Conservation (phyloP, 2,888 invertebrate species). For the Keiferia lycopersicella region DNA sequence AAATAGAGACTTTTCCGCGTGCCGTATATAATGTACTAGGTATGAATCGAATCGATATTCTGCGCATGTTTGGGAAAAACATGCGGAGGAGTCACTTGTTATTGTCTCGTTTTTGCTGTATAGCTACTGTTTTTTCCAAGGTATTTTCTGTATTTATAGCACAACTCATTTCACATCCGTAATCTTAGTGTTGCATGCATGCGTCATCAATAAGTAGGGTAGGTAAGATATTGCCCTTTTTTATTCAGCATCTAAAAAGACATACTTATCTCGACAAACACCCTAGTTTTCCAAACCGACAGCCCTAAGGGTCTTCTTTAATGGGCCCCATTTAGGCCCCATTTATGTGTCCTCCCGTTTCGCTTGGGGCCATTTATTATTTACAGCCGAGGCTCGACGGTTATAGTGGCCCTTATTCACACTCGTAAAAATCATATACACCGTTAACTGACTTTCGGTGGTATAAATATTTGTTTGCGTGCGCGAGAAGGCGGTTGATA, state of each 20-base stretch:
- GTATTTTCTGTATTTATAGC: too few species aligned
- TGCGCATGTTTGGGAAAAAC: too few species aligned
- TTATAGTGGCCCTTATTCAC: conserved; percentile 27
- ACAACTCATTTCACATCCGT: too few species aligned
- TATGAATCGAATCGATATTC: too few species aligned
- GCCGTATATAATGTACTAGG: too few species aligned
- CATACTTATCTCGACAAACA: neutral
- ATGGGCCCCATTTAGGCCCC: conserved; percentile 29
- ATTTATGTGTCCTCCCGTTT: conserved; percentile 28
- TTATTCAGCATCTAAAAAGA: neutral
- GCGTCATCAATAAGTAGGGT: too few species aligned
- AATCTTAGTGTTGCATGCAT: too few species aligned
- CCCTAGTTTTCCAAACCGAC: neutral
- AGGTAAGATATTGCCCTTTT: too few species aligned
- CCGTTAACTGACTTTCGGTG: neutral
- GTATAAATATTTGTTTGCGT: conserved; percentile 5
- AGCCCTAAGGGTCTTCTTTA: conserved; percentile 24
- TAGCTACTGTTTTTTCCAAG: too few species aligned
- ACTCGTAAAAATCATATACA: conserved; percentile 28
- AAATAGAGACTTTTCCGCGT: too few species aligned
- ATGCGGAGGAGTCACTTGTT: too few species aligned
- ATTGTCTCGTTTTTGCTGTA: too few species aligned
- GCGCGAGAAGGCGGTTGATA: neutral
- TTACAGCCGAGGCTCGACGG: conserved; percentile 25
- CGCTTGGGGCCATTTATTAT: conserved; percentile 29